phyloP scores from a whole-genome alignment of 2,888 invertebrate species.

The Hyalella azteca region DNA sequence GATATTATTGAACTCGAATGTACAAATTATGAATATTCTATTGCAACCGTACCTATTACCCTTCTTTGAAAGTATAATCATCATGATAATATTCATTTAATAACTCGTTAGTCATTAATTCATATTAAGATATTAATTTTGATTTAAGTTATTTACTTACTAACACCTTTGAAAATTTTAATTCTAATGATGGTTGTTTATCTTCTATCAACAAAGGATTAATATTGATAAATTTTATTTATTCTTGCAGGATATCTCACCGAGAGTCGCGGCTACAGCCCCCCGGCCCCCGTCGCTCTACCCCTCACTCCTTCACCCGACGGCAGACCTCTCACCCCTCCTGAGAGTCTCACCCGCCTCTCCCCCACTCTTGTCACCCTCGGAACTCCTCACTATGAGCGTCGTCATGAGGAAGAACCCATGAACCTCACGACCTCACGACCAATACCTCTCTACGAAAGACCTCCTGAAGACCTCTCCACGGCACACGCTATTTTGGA shows the following conservation, averaged over 20 bases:
- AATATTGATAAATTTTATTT: neutral
- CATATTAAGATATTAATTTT: too few species aligned
- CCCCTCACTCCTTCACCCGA: slow-evolving; percentile 57
- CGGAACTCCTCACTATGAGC: slow-evolving; percentile 51
- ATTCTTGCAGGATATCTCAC: slow-evolving; percentile 46
- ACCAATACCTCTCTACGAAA: slow-evolving; percentile 56
- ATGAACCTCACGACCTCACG: slow-evolving; percentile 57
- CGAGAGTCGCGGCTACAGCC: slow-evolving; percentile 56
- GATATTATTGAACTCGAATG: too few species aligned
- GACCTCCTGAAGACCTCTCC: slow-evolving; percentile 74
- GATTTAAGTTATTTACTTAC: too few species aligned
- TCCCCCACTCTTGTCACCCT: slow-evolving; percentile 51
- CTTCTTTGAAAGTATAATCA: too few species aligned
- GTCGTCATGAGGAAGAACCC: slow-evolving; percentile 48
- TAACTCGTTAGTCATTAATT: too few species aligned
- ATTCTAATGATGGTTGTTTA: too few species aligned
- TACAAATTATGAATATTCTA: too few species aligned
- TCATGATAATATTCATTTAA: too few species aligned
- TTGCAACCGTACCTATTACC: too few species aligned
- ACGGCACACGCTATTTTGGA: slow-evolving; percentile 89
- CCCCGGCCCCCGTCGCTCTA: slow-evolving; percentile 56
- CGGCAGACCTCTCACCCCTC: slow-evolving; percentile 54
- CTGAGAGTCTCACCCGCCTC: slow-evolving; percentile 50
- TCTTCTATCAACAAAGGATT: neutral
- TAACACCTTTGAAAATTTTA: too few species aligned